Evolutionary conservation across 2,888 invertebrate species (phyloP).

Genomic region (Agriopis leucophaearia): DNA sequence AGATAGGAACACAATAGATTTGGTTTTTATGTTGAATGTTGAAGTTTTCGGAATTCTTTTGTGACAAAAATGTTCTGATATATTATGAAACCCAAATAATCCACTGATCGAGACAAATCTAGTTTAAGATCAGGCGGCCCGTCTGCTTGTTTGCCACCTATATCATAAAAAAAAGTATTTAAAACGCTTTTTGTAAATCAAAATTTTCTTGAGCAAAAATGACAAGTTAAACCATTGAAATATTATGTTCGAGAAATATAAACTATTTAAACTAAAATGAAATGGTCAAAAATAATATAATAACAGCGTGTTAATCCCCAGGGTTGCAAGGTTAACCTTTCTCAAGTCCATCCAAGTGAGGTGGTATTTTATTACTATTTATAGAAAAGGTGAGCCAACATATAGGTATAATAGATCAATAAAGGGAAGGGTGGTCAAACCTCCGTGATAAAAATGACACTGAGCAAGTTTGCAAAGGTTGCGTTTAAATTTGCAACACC

Average conservation of each 20-base stretch:
- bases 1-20: slow-evolving; percentile 50
- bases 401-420: slow-evolving; percentile 17
- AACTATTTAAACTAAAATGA: neutral
- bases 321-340: slow-evolving; percentile 30
- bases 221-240: too few species aligned
- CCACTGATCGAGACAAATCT: too few species aligned
- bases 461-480: slow-evolving; percentile 50
- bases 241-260: too few species aligned
- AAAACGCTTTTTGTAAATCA: too few species aligned
- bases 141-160: too few species aligned
- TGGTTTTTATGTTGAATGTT: slow-evolving; percentile 32
- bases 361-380: slow-evolving; percentile 41
- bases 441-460: slow-evolving; percentile 45
- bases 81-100: too few species aligned
- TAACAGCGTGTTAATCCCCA: neutral
- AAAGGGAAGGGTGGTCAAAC: slow-evolving; percentile 49
- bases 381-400: slow-evolving; percentile 32
- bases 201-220: too few species aligned
- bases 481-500: slow-evolving; percentile 14
- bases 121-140: too few species aligned
- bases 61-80: too few species aligned
- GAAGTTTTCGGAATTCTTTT: neutral
- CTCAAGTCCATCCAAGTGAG: slow-evolving; percentile 10
- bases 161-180: too few species aligned
- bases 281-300: slow-evolving; percentile 11